phyloP scores from a whole-genome alignment of 1,140 invertebrate genomes.

The Danaus plexippus region DNA sequence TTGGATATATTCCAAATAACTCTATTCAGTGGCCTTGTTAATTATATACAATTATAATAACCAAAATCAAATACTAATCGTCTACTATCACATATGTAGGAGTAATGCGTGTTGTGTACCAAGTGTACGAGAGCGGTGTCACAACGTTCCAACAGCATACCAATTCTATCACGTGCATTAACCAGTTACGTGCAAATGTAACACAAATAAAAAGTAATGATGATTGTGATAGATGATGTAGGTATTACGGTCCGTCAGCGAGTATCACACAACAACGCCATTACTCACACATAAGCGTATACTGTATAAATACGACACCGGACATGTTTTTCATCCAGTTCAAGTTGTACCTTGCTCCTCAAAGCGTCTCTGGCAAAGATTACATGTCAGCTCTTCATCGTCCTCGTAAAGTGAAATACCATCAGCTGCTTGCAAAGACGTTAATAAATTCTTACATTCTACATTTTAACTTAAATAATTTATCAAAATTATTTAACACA shows the following conservation, averaged over 20 bases:
- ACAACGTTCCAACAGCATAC: slow-evolving; percentile 28
- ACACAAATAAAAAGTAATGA: slow-evolving; percentile 40
- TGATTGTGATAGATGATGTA: slow-evolving; percentile 32
- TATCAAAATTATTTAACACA: slow-evolving; percentile 17
- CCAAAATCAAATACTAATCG: slow-evolving; percentile 36
- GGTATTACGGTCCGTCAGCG: slow-evolving; percentile 20
- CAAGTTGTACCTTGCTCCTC: slow-evolving; percentile 78
- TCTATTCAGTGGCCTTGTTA: slow-evolving; percentile 70
- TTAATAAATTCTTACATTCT: slow-evolving; percentile 63
- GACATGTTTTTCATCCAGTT: slow-evolving; percentile 51
- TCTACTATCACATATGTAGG: slow-evolving; percentile 60
- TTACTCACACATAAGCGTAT: slow-evolving; percentile 70
- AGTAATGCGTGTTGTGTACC: slow-evolving; percentile 63
- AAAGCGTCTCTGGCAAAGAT: slow-evolving; percentile 82
- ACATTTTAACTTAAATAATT: slow-evolving; percentile 31
- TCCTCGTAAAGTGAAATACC: slow-evolving; percentile 76
- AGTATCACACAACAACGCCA: slow-evolving; percentile 58
- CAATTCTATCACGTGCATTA: slow-evolving; percentile 49
- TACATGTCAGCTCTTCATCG: slow-evolving; percentile 78
- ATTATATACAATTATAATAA: slow-evolving; percentile 39
- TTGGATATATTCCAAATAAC: slow-evolving; percentile 65
- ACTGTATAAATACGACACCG: slow-evolving; percentile 53
- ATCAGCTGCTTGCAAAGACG: slow-evolving; percentile 78
- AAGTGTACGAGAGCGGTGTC: slow-evolving; percentile 25
- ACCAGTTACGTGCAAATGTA: slow-evolving; percentile 46